Conservation (phyloP, 2,888 invertebrate genomes). For the Camptogramma bilineatum region DNA sequence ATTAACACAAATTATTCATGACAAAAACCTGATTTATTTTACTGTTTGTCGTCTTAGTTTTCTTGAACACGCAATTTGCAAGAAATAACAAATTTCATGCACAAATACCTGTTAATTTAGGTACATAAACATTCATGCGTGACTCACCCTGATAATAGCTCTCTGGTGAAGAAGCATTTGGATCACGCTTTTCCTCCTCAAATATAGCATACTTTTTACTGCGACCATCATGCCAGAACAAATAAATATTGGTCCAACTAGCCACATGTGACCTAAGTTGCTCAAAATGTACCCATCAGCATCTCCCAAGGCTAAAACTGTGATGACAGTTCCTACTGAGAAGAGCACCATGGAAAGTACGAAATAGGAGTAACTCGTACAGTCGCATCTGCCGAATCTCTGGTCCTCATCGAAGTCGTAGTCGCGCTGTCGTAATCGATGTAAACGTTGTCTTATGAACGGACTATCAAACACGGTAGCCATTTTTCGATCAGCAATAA, state of each 20-base stretch:
- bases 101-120: slow-evolving; percentile 13
- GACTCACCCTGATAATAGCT: slow-evolving; percentile 86
- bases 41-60: background rate
- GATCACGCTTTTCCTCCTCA: slow-evolving; percentile 87
- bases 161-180: slow-evolving; percentile 88
- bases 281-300: slow-evolving; percentile 86
- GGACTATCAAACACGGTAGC: slow-evolving; percentile 87
- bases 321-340: slow-evolving; percentile 87
- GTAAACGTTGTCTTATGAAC: slow-evolving; percentile 86
- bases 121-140: slow-evolving; percentile 16
- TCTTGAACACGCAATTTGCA: background rate
- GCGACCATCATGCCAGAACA: slow-evolving; percentile 89
- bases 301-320: slow-evolving; percentile 87
- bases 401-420: slow-evolving; percentile 86
- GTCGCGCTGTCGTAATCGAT: slow-evolving; percentile 85
- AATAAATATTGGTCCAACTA: slow-evolving; percentile 88
- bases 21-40: slow-evolving; percentile 2
- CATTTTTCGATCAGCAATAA: slow-evolving; percentile 70
- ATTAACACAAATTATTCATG: background rate
- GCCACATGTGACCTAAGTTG: slow-evolving; percentile 89
- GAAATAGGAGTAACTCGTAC: slow-evolving; percentile 88
- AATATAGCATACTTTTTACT: slow-evolving; percentile 88
- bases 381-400: slow-evolving; percentile 87
- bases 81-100: slow-evolving; percentile 16
- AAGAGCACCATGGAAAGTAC: slow-evolving; percentile 87